These are phyloP conservation scores for Melanocharis versteri DNA, from an alignment of 2,113 vertebrate species.

Conservation along the genomic window DNA sequence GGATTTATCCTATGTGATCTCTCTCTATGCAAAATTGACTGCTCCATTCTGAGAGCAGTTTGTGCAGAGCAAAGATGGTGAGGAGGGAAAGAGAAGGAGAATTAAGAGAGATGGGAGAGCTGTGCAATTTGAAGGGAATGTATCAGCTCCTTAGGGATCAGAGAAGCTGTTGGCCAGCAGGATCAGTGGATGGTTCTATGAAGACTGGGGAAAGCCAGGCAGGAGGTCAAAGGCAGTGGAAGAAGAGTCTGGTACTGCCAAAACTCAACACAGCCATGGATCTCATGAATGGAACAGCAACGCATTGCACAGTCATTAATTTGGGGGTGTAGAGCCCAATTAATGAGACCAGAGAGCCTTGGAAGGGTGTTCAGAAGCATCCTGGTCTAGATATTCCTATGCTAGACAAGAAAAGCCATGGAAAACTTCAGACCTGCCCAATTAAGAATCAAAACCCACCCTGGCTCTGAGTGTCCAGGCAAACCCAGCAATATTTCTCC, in stretches of 20 bases:
- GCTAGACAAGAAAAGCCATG: not conserved
- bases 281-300: not conserved
- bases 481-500: not conserved
- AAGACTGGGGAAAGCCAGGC: not conserved
- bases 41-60: not conserved
- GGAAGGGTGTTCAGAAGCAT: not conserved
- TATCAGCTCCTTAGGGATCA: not conserved
- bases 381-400: not conserved
- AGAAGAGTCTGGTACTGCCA: not conserved
- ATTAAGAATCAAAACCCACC: not conserved
- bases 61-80: not conserved
- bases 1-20: not conserved
- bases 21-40: not conserved
- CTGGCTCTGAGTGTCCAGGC: not conserved
- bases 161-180: not conserved
- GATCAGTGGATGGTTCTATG: not conserved
- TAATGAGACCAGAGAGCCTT: not conserved
- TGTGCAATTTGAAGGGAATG: not conserved
- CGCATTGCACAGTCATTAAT: not conserved
- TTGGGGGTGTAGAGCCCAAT: not conserved
- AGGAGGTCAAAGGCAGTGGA: not conserved
- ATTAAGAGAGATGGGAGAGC: not conserved
- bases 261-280: not conserved
- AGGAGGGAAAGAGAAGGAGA: not conserved
- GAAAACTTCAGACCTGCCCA: not conserved